Conservation (phyloP, 1,140 invertebrate genomes). For the Teleogryllus occipitalis region DNA sequence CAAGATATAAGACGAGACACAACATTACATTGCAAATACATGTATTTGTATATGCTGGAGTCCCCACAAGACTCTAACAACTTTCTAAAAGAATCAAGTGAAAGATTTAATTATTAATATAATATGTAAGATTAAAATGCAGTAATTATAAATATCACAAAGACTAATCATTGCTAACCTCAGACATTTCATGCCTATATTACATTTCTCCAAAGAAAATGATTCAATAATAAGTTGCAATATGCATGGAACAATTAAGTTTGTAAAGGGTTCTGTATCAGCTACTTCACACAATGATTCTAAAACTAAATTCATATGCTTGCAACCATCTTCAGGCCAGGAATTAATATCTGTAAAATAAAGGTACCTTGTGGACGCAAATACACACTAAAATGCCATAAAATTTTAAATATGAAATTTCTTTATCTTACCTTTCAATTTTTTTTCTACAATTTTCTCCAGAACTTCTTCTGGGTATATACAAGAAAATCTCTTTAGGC, state of each 20-base stretch:
- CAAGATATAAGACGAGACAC: slow-evolving; percentile 15
- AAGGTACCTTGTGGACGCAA: background rate
- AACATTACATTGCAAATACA: slow-evolving; percentile 2
- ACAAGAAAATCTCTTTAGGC: slow-evolving; percentile 12
- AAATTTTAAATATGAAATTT: background rate
- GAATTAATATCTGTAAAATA: background rate
- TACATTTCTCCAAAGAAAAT: background rate
- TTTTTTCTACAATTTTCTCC: slow-evolving; percentile 9
- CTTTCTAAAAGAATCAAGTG: background rate
- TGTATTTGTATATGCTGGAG: background rate
- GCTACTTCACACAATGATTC: slow-evolving; percentile 14
- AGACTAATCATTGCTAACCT: background rate
- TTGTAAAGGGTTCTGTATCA: slow-evolving; percentile 10
- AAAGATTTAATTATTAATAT: too few relatives aligned
- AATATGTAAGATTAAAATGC: too few relatives aligned
- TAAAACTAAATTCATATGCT: background rate
- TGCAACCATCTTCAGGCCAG: background rate
- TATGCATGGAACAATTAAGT: background rate
- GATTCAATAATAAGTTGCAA: background rate
- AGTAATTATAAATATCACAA: too few relatives aligned
- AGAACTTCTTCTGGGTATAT: slow-evolving; percentile 17
- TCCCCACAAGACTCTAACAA: background rate
- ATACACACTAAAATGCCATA: background rate
- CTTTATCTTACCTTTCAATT: background rate
- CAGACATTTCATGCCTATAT: background rate